Percentiles rank a stretch among this genome's conserved stretches.
Conservation (phyloP, 2,113 vertebrate species). For the Eulemur macaco region DNA sequence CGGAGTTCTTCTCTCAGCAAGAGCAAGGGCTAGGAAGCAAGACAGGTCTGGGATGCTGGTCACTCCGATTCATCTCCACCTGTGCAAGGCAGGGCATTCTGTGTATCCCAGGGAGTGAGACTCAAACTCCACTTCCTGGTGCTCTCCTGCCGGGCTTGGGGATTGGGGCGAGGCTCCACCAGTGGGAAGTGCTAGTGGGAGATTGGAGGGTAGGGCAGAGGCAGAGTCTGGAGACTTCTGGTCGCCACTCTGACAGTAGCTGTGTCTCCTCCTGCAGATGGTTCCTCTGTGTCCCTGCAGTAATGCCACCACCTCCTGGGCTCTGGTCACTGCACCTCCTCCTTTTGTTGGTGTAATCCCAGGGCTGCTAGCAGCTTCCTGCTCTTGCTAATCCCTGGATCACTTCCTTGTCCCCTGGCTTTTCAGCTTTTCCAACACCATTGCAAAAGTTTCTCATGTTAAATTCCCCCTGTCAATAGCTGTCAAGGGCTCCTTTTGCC, state of each 20-base stretch:
- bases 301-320: neutral
- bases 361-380: neutral
- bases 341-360: neutral
- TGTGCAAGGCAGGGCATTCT: accelerated
- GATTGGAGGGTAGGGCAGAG: accelerated
- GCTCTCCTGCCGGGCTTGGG: too few species aligned
- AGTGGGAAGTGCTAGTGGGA: neutral
- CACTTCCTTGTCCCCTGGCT: neutral
- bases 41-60: accelerated
- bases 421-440: neutral
- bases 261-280: neutral
- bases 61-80: neutral
- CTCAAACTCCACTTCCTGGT: accelerated
- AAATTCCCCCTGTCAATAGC: neutral
- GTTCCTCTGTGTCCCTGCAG: too few species aligned
- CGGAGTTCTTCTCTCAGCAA: neutral
- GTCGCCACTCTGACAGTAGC: neutral
- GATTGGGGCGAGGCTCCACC: neutral
- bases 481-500: neutral
- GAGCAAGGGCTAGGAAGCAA: neutral
- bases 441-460: neutral
- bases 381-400: neutral
- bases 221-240: neutral
- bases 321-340: neutral
- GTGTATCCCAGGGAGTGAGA: accelerated